Percentiles rank a stretch among this genome's conserved stretches.
Evolutionary conservation across 2,797 vertebrate species (phyloP).

Genomic region (Ctenopoma kingsleyae): DNA sequence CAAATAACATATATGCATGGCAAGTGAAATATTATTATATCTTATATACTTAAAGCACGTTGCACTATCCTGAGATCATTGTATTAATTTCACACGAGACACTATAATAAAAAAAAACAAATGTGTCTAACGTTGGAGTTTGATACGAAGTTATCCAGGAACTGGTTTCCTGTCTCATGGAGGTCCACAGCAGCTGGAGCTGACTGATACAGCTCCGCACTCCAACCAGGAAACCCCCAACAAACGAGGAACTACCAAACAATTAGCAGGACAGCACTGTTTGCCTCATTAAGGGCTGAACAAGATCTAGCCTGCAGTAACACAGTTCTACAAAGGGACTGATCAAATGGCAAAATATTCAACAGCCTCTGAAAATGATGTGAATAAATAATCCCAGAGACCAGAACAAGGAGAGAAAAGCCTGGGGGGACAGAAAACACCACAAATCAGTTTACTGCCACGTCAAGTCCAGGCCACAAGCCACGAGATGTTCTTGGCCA

Average conservation of each 20-base stretch:
- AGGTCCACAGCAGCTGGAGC: constrained; percentile 69
- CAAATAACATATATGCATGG: neutral
- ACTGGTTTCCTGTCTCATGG: constrained; percentile 68
- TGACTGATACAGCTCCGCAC: constrained; percentile 69
- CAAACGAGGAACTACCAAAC: constrained; percentile 74
- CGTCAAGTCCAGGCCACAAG: constrained; percentile 70
- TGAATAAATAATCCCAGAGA: constrained; percentile 29
- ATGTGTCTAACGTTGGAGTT: constrained; percentile 29
- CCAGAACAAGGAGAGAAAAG: constrained; percentile 34
- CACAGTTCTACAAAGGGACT: constrained; percentile 55
- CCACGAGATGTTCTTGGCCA: constrained; percentile 73
- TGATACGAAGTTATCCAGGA: constrained; percentile 75
- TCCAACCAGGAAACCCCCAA: constrained; percentile 66
- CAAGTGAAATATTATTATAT: neutral
- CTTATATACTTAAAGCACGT: neutral
- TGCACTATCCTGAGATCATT: neutral
- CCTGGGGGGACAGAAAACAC: constrained; percentile 16
- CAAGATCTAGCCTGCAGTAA: constrained; percentile 35
- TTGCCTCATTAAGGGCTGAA: constrained; percentile 68
- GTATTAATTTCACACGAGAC: neutral
- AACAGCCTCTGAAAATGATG: constrained; percentile 1
- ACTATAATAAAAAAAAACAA: neutral
- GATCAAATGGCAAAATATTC: constrained; percentile 7
- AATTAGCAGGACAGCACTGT: constrained; percentile 67
- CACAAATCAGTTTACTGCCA: constrained; percentile 49